Base-by-base conservation (phyloP, 2,888 invertebrate species). In the Chaetogeoica ovagalla region DNA sequence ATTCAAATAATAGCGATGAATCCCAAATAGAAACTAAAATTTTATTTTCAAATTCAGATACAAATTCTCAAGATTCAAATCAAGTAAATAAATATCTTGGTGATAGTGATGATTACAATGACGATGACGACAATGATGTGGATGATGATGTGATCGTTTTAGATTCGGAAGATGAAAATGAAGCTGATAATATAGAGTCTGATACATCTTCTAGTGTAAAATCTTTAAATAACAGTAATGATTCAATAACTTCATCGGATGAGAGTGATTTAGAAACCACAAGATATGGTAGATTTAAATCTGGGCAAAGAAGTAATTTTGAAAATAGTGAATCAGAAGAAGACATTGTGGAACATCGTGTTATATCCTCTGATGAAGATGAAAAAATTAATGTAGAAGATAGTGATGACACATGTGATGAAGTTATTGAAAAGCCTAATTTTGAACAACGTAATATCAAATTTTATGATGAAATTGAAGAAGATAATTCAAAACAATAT, bases 251-350 rank as follows among this genome's bases (percentile, higher is more conserved):
- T n/a, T 9, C 11, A 43, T 66, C 60, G 8, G 48, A 63, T 43
- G 79, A 71, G 0, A 79, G 71, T 63, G 71, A 79, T 11, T 71
- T 79, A 65, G 63, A 79, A n/a, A 57, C 23, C 1, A 79, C 79
- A 19, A 55, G 55, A 15, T 71, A 65, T 71, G 71, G 82, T 72
- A 60, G 77, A 79, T 66, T 82, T 68, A 71, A 77, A 82, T 60
- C 55, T 17, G n/a, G 19, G 71, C 30, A 52, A 0, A 1, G 23
- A 15, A 30, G 17, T 21, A 21, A 21, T 59, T 21, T 21, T 11
- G 21, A 57, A n/a, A 57, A 57, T 15, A 43, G 4, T 52, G 57
- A 59, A 59, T n/a, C 21, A 0, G 9, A 15, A 17, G 43, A 55
- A 15, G 57, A 52, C 8, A 52, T 17, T 19, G 52, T n/a, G 3